Evolutionary conservation across 1,140 invertebrate genomes (phyloP).

Genomic region (Drosophila obscura): DNA sequence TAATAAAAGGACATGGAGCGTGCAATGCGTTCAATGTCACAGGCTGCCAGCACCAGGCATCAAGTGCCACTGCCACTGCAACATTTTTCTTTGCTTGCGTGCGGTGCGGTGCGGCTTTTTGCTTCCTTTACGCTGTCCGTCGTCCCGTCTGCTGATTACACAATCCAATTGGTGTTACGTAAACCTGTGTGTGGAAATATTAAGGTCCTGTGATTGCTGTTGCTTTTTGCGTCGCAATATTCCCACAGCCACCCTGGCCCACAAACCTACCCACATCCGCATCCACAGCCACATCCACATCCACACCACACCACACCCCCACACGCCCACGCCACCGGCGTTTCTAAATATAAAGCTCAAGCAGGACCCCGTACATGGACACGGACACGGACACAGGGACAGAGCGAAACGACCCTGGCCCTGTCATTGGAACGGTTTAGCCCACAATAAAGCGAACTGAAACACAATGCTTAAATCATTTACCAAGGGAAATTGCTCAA

Average conservation of each 20-base stretch:
- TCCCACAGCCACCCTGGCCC: conserved; percentile 31
- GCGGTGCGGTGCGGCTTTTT: background rate
- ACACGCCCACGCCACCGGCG: conserved; percentile 41
- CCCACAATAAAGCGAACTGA: conserved; percentile 30
- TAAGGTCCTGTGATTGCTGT: conserved; percentile 55
- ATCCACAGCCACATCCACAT: background rate
- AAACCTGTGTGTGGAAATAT: conserved; percentile 69
- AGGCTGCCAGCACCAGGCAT: too few species aligned
- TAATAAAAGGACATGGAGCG: conserved; percentile 34
- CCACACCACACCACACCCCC: background rate
- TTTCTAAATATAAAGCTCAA: conserved; percentile 68
- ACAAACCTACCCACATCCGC: background rate
- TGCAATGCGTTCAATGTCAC: conserved; percentile 6
- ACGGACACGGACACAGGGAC: background rate
- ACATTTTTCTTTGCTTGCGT: background rate
- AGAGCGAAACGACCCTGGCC: conserved; percentile 50
- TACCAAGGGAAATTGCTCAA: conserved; percentile 66
- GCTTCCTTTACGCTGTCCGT: background rate
- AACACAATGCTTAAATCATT: conserved; percentile 62
- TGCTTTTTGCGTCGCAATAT: conserved; percentile 61
- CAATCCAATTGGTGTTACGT: conserved; percentile 74
- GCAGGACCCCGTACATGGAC: conserved; percentile 9
- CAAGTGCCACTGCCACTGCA: conserved; percentile 4
- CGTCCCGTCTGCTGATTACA: conserved; percentile 55
- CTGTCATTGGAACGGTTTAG: conserved; percentile 42